Conservation (phyloP, 1,140 invertebrate genomes). For the Adelges cooleyi region DNA sequence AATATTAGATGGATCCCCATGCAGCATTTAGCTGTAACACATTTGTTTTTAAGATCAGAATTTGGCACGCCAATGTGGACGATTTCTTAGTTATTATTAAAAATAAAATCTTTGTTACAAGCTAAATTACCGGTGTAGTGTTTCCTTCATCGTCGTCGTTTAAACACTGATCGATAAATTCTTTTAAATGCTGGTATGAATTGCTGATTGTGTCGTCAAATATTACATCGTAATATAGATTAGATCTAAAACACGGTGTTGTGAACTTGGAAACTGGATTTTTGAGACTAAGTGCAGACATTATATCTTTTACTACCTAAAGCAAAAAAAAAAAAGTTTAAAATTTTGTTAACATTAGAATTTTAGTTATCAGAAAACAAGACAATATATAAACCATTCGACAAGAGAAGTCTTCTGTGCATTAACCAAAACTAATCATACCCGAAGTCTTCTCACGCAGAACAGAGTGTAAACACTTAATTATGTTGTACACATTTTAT, state of each 20-base stretch:
- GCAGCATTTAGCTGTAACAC: too few species aligned
- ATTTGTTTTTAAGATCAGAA: too few species aligned
- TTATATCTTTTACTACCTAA: conserved; percentile 47
- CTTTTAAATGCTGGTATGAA: conserved; percentile 60
- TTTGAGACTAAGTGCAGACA: conserved; percentile 44
- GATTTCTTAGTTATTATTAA: too few species aligned
- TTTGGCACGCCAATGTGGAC: too few species aligned
- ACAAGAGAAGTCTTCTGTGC: too few species aligned
- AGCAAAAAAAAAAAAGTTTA: conserved; percentile 14
- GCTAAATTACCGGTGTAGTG: conserved; percentile 2
- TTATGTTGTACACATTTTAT: too few species aligned
- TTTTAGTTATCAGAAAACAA: too few species aligned
- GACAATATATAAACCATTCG: too few species aligned
- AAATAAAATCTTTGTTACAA: neutral
- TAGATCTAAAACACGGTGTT: conserved; percentile 50
- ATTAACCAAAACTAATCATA: too few species aligned
- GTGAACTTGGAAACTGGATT: conserved; percentile 47
- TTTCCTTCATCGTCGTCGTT: conserved; percentile 30
- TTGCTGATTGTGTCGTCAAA: conserved; percentile 70
- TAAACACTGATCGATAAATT: conserved; percentile 52
- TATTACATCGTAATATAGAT: conserved; percentile 58
- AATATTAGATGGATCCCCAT: too few species aligned
- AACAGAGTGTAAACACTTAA: too few species aligned
- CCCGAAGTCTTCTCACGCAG: too few species aligned
- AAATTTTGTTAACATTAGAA: neutral